Evolutionary conservation across 2,113 vertebrate species (phyloP).

Genomic region (Circaetus cinerascens): DNA sequence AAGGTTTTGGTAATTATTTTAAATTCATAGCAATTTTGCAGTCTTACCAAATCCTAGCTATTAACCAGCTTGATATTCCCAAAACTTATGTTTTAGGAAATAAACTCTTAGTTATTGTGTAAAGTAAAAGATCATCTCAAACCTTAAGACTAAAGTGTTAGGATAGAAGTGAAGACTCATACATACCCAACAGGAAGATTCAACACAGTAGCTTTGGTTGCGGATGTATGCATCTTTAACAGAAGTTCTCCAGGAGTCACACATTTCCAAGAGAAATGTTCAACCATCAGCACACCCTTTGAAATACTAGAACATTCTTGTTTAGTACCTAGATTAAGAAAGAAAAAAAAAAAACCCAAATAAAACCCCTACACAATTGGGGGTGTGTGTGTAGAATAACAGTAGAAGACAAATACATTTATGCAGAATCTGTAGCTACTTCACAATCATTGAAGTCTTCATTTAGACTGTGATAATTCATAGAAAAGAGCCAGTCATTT

Average conservation of each 20-base stretch:
- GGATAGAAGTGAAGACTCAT: background rate
- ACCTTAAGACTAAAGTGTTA: background rate
- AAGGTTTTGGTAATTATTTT: background rate
- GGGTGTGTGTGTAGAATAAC: background rate
- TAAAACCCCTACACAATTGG: background rate
- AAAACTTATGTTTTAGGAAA: background rate
- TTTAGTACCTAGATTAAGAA: conserved; percentile 30
- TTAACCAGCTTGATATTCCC: background rate
- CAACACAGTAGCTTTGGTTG: conserved; percentile 80
- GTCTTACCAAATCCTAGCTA: background rate
- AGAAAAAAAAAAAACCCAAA: background rate
- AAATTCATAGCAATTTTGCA: background rate
- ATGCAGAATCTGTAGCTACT: background rate
- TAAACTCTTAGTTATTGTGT: background rate
- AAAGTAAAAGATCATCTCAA: background rate
- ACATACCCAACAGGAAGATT: conserved; percentile 86
- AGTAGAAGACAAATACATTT: background rate
- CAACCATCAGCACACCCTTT: conserved; percentile 71
- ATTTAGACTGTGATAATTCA: background rate
- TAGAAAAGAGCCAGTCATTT: background rate
- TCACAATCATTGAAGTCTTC: background rate
- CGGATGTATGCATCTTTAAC: conserved; percentile 80
- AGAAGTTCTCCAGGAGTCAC: conserved; percentile 68
- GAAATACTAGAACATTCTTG: conserved; percentile 40
- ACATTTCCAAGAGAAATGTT: conserved; percentile 81